These are phyloP conservation scores for Ptilodon capucinus DNA, from an alignment of 2,888 invertebrate species.

Conservation along the genomic window DNA sequence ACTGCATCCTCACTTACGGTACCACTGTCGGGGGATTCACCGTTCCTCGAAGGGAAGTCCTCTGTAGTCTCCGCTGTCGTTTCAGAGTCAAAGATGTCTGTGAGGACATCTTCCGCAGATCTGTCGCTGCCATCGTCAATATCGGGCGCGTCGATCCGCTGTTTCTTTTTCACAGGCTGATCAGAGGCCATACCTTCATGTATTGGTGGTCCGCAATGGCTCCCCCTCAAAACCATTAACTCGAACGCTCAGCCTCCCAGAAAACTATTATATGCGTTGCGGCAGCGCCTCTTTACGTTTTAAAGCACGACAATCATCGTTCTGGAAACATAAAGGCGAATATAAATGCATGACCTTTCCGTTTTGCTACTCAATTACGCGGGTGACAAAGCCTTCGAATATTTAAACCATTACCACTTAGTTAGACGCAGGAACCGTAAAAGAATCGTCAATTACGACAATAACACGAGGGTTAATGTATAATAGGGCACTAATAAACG, in stretches of 20 bases:
- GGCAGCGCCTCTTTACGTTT: slow-evolving; percentile 28
- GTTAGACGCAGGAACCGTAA: slow-evolving; percentile 7
- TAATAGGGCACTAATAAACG: slow-evolving; percentile 24
- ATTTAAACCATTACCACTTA: slow-evolving; percentile 31
- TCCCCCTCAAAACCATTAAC: slow-evolving; percentile 86
- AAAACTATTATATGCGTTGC: slow-evolving; percentile 28
- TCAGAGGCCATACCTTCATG: slow-evolving; percentile 87
- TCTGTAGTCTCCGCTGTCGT: slow-evolving; percentile 71
- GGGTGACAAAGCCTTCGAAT: slow-evolving; percentile 72
- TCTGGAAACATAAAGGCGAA: slow-evolving; percentile 72
- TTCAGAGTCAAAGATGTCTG: slow-evolving; percentile 69
- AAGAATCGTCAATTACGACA: slow-evolving; percentile 17
- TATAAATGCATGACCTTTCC: slow-evolving; percentile 80
- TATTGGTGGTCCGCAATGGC: slow-evolving; percentile 77
- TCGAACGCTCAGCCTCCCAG: slow-evolving; percentile 28
- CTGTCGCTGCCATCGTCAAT: slow-evolving; percentile 80
- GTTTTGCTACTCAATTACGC: slow-evolving; percentile 81
- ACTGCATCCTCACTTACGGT: slow-evolving; percentile 79
- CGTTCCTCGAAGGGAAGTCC: slow-evolving; percentile 66
- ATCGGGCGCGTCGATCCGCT: slow-evolving; percentile 86
- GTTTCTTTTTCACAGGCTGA: slow-evolving; percentile 93
- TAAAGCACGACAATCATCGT: slow-evolving; percentile 44
- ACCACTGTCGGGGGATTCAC: slow-evolving; percentile 77
- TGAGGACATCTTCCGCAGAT: slow-evolving; percentile 76
- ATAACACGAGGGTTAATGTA: slow-evolving; percentile 21